Evolutionary conservation across 2,888 invertebrate species (phyloP).

Genomic region (Empis livida): DNA sequence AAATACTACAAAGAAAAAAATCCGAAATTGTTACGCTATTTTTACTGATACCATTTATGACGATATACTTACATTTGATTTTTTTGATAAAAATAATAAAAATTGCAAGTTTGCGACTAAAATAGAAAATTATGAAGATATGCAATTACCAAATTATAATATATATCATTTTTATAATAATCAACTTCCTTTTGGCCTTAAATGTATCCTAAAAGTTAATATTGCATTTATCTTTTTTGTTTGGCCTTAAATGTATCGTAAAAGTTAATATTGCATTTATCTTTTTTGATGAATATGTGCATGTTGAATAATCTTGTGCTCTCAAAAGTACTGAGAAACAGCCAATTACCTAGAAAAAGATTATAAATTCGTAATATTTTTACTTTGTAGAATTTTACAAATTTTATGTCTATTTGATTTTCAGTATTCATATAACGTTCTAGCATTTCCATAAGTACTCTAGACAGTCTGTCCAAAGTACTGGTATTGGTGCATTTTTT

Average conservation of each 20-base stretch:
- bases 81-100: constrained; percentile 16
- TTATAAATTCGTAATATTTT: too few relatives aligned
- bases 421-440: constrained; percentile 55
- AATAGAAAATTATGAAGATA: constrained; percentile 50
- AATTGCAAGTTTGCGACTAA: constrained; percentile 37
- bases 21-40: constrained; percentile 27
- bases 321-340: constrained; percentile 63
- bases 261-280: constrained; percentile 67
- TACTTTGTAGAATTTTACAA: too few relatives aligned
- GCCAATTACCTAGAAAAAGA: constrained; percentile 38
- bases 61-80: constrained; percentile 18
- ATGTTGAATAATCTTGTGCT: constrained; percentile 62
- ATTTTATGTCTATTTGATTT: constrained; percentile 53
- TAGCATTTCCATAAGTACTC: constrained; percentile 53
- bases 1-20: constrained; percentile 16
- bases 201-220: constrained; percentile 64
- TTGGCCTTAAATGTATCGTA: constrained; percentile 57
- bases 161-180: constrained; percentile 16
- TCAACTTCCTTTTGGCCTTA: constrained; percentile 64
- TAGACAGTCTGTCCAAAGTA: constrained; percentile 57
- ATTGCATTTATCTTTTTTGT: constrained; percentile 61
- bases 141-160: constrained; percentile 46
- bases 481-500: constrained; percentile 65
- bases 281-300: constrained; percentile 61
- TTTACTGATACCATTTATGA: constrained; percentile 26